Conservation (phyloP, 1,140 invertebrate genomes). For the Zaprionus lachaisei region DNA sequence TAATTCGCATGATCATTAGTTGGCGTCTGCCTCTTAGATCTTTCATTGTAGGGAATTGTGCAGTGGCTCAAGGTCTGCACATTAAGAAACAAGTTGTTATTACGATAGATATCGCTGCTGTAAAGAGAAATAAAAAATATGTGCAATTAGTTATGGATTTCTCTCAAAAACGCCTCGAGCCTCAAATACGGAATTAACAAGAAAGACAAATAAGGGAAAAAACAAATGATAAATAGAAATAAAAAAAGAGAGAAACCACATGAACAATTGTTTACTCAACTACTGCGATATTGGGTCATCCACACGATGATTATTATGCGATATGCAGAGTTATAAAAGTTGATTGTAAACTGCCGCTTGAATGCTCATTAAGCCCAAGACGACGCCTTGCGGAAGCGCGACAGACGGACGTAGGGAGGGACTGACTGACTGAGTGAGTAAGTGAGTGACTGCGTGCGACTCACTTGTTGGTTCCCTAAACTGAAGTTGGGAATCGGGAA, state of each 20-base stretch:
- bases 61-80: constrained; percentile 55
- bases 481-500: constrained; percentile 35
- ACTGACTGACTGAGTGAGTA: neutral
- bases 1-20: constrained; percentile 71
- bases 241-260: neutral
- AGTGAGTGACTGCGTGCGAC: constrained; percentile 4
- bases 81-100: constrained; percentile 31
- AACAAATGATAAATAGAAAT: constrained; percentile 10
- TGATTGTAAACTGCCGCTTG: constrained; percentile 57
- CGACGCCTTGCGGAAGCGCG: constrained; percentile 69
- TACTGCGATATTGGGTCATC: constrained; percentile 41
- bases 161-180: constrained; percentile 5
- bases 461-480: constrained; percentile 34
- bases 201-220: constrained; percentile 26
- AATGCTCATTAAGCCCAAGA: constrained; percentile 40
- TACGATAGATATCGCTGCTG: constrained; percentile 36
- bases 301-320: constrained; percentile 27
- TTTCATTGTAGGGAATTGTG: constrained; percentile 55
- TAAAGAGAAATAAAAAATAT: constrained; percentile 17
- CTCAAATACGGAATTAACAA: neutral
- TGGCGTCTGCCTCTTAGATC: constrained; percentile 44
- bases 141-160: constrained; percentile 36
- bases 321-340: constrained; percentile 33
- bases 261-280: constrained; percentile 31
- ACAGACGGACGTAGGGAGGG: neutral